These are phyloP conservation scores for Eonycteris spelaea DNA, from an alignment of 2,113 vertebrate genomes.

Conservation along the genomic window DNA sequence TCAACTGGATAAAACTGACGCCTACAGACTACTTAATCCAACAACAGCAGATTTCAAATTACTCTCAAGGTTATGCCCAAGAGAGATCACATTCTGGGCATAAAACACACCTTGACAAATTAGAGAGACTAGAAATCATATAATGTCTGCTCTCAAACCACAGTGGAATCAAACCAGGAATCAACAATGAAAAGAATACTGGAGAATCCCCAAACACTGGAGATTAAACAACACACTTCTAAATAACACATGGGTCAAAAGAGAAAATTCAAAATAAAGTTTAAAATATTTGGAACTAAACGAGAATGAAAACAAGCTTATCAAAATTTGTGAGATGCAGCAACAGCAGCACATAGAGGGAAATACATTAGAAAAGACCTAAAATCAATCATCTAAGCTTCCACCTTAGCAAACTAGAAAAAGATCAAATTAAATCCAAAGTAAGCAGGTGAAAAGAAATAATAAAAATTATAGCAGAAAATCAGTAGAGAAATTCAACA, in stretches of 20 bases:
- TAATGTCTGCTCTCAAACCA: not conserved
- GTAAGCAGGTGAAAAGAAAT: not conserved
- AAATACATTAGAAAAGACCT: not conserved
- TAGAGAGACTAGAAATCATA: not conserved
- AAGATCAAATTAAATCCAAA: not conserved
- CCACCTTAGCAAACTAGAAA: not conserved
- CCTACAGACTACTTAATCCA: not conserved
- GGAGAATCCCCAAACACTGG: not conserved
- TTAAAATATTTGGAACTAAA: not conserved
- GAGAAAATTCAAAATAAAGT: not conserved
- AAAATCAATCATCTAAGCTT: not conserved
- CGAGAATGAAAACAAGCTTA: not conserved
- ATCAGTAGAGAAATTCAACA: not conserved
- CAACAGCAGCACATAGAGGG: not conserved
- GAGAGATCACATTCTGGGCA: not conserved
- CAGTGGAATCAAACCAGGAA: not conserved
- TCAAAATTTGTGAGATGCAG: not conserved
- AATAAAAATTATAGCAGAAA: not conserved
- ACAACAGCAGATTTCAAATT: not conserved
- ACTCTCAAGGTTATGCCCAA: not conserved
- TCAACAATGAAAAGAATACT: not conserved
- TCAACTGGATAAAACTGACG: not conserved
- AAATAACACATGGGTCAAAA: not conserved
- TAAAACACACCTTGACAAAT: not conserved
- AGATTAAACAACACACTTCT: not conserved